A percentile compares a stretch with the other conserved stretches of the same genome.
Evolutionary conservation across 2,888 invertebrate species (phyloP).

Genomic region (Ecliptopera silaceata): DNA sequence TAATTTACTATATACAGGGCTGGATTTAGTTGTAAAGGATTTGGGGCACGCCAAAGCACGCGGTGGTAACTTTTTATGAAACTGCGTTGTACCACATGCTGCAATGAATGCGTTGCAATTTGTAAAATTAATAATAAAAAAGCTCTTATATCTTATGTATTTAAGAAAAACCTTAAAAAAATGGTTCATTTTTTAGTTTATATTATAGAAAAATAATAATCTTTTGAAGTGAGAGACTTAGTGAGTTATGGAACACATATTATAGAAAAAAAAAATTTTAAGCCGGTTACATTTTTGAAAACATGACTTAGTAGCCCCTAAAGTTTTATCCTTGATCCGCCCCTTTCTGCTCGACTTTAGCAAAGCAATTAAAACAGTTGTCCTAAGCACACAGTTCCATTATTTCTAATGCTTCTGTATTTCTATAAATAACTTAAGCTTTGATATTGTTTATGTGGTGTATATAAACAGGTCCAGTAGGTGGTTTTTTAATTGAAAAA

Average conservation of each 20-base stretch:
- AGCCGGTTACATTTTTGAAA: too few relatives aligned
- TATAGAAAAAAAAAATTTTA: too few relatives aligned
- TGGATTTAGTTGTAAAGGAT: background rate
- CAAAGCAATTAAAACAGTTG: conserved; percentile 17
- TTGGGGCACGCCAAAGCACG: background rate
- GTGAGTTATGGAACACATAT: too few relatives aligned
- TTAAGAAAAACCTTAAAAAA: too few relatives aligned
- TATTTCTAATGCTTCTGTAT: conserved; percentile 12
- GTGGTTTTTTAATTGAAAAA: background rate
- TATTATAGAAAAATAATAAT: too few relatives aligned
- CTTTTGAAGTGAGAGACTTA: too few relatives aligned
- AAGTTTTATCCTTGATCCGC: background rate
- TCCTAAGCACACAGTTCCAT: conserved; percentile 18
- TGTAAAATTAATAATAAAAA: too few relatives aligned
- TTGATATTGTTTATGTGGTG: background rate
- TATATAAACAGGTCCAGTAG: background rate
- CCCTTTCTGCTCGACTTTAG: background rate
- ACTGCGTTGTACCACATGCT: too few relatives aligned
- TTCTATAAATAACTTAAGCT: conserved; percentile 13
- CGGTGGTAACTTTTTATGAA: too few relatives aligned
- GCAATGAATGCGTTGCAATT: too few relatives aligned
- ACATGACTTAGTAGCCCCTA: background rate
- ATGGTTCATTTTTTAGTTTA: too few relatives aligned
- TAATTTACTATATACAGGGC: background rate
- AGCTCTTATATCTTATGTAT: too few relatives aligned